Conservation (phyloP, 2,797 vertebrate genomes). For the Etheostoma perlongum region DNA sequence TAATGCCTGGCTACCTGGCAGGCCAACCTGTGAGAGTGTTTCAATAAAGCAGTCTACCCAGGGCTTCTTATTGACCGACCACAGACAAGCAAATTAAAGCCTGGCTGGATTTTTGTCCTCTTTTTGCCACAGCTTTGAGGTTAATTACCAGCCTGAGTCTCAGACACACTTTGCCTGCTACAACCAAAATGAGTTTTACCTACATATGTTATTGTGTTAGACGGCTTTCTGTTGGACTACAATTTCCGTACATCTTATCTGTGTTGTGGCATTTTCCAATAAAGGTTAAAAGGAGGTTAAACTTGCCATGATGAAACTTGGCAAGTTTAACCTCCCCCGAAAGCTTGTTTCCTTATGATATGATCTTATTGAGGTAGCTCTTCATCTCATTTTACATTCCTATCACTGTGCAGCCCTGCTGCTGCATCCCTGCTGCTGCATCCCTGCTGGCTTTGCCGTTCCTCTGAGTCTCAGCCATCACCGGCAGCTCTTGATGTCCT, state of each 20-base stretch:
- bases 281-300: slow-evolving; percentile 54
- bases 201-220: slow-evolving; percentile 18
- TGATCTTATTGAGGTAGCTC: slow-evolving; percentile 65
- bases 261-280: slow-evolving; percentile 45
- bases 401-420: slow-evolving; percentile 44
- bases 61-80: slow-evolving; percentile 79
- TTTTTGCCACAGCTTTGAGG: slow-evolving; percentile 65
- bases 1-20: slow-evolving; percentile 78
- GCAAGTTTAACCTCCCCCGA: neutral
- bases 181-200: slow-evolving; percentile 43
- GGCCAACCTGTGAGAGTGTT: slow-evolving; percentile 76
- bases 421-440: slow-evolving; percentile 68
- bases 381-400: slow-evolving; percentile 75
- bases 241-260: slow-evolving; percentile 8
- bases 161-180: slow-evolving; percentile 33
- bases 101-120: slow-evolving; percentile 66
- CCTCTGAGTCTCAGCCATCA: slow-evolving; percentile 65
- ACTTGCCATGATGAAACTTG: slow-evolving; percentile 35
- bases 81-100: slow-evolving; percentile 77
- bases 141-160: slow-evolving; percentile 66
- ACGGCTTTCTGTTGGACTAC: slow-evolving; percentile 37
- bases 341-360: slow-evolving; percentile 66
- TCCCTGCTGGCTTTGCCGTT: slow-evolving; percentile 68
- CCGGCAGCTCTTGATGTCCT: slow-evolving; percentile 56
- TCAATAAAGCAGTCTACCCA: slow-evolving; percentile 77